Conservation (phyloP, 2,113 vertebrate genomes). For the Fregata magnificens region DNA sequence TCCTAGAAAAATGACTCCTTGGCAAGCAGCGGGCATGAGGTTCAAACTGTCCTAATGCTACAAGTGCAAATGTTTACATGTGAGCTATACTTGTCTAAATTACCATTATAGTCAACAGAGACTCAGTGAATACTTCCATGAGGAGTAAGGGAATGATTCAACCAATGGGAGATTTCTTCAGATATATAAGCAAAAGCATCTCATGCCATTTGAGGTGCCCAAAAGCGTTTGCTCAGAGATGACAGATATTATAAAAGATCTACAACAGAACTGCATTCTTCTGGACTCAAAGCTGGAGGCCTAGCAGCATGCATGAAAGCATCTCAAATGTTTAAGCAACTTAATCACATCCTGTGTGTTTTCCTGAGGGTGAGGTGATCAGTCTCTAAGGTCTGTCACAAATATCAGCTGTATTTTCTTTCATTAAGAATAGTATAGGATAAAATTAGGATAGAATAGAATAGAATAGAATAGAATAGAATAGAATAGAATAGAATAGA, state of each 20-base stretch:
- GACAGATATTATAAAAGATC: background rate
- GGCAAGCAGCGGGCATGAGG: background rate
- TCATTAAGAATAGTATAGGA: background rate
- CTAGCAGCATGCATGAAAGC: background rate
- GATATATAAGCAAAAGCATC: background rate
- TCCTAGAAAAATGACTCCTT: background rate
- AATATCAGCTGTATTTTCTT: background rate
- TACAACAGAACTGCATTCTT: background rate
- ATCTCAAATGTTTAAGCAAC: background rate
- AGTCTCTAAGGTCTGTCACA: background rate
- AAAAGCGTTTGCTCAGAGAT: background rate
- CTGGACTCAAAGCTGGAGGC: background rate
- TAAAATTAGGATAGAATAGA: background rate
- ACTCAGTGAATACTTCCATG: background rate
- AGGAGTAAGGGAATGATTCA: background rate
- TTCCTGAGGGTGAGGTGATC: background rate
- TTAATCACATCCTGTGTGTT: background rate
- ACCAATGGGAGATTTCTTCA: background rate
- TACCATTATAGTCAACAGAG: background rate
- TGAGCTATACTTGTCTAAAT: background rate
- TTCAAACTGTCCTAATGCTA: background rate
- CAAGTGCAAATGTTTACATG: background rate
- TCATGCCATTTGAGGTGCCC: background rate
- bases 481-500: no score
- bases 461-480: background rate